phyloP scores from a whole-genome alignment of 2,888 invertebrate genomes.

The Rhagium mordax region DNA sequence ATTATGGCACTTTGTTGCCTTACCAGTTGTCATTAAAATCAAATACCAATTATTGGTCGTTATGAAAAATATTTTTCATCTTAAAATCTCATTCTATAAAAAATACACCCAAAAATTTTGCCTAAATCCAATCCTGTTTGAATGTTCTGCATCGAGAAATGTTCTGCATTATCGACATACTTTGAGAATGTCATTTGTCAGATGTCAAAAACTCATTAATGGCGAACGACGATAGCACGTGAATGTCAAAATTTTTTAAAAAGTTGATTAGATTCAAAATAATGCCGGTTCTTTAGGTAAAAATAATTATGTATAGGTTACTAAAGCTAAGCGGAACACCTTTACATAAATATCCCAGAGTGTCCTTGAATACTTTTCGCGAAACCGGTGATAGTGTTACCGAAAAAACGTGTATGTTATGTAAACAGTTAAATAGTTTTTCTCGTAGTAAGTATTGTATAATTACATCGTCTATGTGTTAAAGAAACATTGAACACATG shows the following conservation, averaged over 20 bases:
- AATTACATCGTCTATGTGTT: no score
- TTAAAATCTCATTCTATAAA: no score
- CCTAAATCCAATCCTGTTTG: no score
- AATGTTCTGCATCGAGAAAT: no score
- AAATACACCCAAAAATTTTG: no score
- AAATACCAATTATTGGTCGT: no score
- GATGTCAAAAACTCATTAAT: constrained; percentile 10
- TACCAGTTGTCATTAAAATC: no score
- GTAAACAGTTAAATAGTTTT: constrained; percentile 61
- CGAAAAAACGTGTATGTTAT: constrained; percentile 61
- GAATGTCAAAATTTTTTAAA: neutral
- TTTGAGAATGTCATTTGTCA: neutral
- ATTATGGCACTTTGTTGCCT: no score
- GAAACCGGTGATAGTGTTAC: constrained; percentile 49
- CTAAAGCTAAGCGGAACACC: constrained; percentile 57
- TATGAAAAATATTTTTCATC: no score
- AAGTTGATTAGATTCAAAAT: neutral
- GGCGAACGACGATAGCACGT: constrained; percentile 5
- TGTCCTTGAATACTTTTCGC: constrained; percentile 56
- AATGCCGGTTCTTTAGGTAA: constrained; percentile 13
- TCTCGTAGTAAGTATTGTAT: constrained; percentile 52
- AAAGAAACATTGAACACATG: no score
- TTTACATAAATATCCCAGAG: constrained; percentile 55
- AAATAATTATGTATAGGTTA: constrained; percentile 55
- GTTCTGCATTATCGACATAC: neutral